Percentiles rank a stretch among this genome's conserved stretches.
Evolutionary conservation across 2,888 invertebrate species (phyloP).

Genomic region (Bombyx huttoni): DNA sequence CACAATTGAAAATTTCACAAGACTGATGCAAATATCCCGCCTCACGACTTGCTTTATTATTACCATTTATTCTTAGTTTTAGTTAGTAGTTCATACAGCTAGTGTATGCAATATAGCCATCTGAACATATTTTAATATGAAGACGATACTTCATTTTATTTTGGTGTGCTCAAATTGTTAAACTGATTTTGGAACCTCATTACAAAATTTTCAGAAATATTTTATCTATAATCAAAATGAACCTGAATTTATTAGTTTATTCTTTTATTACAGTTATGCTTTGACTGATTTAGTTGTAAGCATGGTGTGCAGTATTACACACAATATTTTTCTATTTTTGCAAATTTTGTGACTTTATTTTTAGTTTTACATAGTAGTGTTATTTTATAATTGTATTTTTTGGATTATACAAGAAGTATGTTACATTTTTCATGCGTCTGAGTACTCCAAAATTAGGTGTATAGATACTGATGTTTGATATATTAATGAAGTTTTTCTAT

Average conservation of each 20-base stretch:
- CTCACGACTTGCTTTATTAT: constrained; percentile 73
- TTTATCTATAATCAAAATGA: constrained; percentile 23
- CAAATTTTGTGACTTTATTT: constrained; percentile 45
- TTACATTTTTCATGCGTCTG: constrained; percentile 30
- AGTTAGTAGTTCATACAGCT: constrained; percentile 50
- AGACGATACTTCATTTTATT: constrained; percentile 14
- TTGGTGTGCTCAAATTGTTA: constrained; percentile 44
- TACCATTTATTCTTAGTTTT: constrained; percentile 67
- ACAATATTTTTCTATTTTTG: constrained; percentile 50
- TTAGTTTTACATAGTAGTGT: constrained; percentile 24
- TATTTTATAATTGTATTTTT: background rate
- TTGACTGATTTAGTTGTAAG: constrained; percentile 68
- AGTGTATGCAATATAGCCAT: constrained; percentile 38
- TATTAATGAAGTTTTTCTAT: constrained; percentile 17
- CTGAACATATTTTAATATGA: constrained; percentile 36
- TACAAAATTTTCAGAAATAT: constrained; percentile 27
- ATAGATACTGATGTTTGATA: background rate
- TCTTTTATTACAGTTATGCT: constrained; percentile 39
- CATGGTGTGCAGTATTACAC: constrained; percentile 67
- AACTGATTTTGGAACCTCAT: constrained; percentile 16
- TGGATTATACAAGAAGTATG: constrained; percentile 15
- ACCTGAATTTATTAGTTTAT: constrained; percentile 26
- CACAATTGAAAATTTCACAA: constrained; percentile 69
- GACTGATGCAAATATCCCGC: constrained; percentile 74
- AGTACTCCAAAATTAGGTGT: background rate